These are phyloP conservation scores for Scomberomorus guttatus DNA, from an alignment of 2,797 vertebrate genomes.

Conservation along the genomic window DNA sequence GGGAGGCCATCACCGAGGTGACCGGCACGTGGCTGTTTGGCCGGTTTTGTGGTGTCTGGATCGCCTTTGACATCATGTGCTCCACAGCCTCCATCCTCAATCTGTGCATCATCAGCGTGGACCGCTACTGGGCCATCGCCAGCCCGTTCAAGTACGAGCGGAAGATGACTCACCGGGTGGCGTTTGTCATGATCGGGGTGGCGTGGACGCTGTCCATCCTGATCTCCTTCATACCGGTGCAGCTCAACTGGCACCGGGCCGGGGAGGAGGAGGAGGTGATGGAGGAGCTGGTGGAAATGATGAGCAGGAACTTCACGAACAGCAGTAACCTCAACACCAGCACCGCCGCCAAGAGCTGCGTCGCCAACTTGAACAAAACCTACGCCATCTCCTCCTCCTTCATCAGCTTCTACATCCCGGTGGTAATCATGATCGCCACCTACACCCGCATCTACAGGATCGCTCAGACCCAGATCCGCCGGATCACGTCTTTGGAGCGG, in stretches of 20 bases:
- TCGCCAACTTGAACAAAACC: conserved; percentile 85
- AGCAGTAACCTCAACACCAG: conserved; percentile 35
- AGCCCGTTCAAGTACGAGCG: conserved; percentile 85
- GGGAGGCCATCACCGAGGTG: conserved; percentile 85
- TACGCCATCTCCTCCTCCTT: conserved; percentile 88
- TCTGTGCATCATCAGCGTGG: conserved; percentile 89
- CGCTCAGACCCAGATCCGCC: conserved; percentile 87
- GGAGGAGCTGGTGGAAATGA: conserved; percentile 33
- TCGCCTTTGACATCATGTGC: conserved; percentile 90
- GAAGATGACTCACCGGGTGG: conserved; percentile 84
- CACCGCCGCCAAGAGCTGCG: conserved; percentile 73
- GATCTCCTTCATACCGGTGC: conserved; percentile 89
- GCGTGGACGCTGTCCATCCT: conserved; percentile 88
- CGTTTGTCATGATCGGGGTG: conserved; percentile 84
- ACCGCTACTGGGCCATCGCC: conserved; percentile 89
- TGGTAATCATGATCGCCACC: conserved; percentile 87
- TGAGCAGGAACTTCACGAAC: conserved; percentile 39
- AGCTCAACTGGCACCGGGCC: conserved; percentile 87
- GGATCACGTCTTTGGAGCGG: conserved; percentile 85
- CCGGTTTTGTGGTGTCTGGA: conserved; percentile 87
- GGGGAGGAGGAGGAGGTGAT: conserved; percentile 45
- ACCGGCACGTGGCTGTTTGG: conserved; percentile 87
- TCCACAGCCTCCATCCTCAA: conserved; percentile 90
- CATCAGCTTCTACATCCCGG: conserved; percentile 90
- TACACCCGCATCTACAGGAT: conserved; percentile 87